Percentiles rank a stretch among this genome's conserved stretches.
phyloP scores from a whole-genome alignment of 1,140 invertebrate genomes.

The Lordiphosa collinella region DNA sequence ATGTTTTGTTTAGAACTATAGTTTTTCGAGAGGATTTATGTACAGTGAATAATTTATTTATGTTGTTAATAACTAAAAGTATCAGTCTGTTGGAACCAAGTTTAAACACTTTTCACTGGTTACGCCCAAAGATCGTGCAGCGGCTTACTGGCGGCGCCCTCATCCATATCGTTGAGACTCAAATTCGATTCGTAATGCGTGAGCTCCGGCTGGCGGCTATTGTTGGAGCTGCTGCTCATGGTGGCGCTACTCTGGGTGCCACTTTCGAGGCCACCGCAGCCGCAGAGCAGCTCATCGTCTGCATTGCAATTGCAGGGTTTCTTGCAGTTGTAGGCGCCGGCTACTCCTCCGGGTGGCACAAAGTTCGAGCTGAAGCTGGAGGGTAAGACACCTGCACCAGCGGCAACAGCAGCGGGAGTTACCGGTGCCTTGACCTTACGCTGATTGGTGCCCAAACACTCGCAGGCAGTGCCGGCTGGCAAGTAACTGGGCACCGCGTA shows the following conservation, averaged over 20 bases:
- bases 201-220: slow-evolving; percentile 67
- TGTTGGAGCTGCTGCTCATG: slow-evolving; percentile 78
- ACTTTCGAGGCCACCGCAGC: slow-evolving; percentile 62
- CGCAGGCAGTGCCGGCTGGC: slow-evolving; percentile 43
- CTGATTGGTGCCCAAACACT: slow-evolving; percentile 66
- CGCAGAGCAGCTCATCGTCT: slow-evolving; percentile 53
- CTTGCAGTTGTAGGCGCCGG: slow-evolving; percentile 80
- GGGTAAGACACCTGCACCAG: slow-evolving; percentile 72
- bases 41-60: slow-evolving; percentile 37
- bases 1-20: slow-evolving; percentile 7
- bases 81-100: slow-evolving; percentile 64
- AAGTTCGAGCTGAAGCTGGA: slow-evolving; percentile 84
- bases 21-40: slow-evolving; percentile 23
- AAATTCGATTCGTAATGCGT: slow-evolving; percentile 78
- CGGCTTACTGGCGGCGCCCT: slow-evolving; percentile 46
- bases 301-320: slow-evolving; percentile 74
- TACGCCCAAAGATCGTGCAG: slow-evolving; percentile 66
- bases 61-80: slow-evolving; percentile 62
- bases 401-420: slow-evolving; percentile 48
- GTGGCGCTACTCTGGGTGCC: slow-evolving; percentile 73
- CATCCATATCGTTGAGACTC: slow-evolving; percentile 62
- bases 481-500: slow-evolving; percentile 75
- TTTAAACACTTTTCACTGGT: slow-evolving; percentile 19
- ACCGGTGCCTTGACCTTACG: slow-evolving; percentile 25
- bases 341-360: slow-evolving; percentile 82